phyloP scores from a whole-genome alignment of 2,797 vertebrate genomes.

The Myotis planiceps region DNA sequence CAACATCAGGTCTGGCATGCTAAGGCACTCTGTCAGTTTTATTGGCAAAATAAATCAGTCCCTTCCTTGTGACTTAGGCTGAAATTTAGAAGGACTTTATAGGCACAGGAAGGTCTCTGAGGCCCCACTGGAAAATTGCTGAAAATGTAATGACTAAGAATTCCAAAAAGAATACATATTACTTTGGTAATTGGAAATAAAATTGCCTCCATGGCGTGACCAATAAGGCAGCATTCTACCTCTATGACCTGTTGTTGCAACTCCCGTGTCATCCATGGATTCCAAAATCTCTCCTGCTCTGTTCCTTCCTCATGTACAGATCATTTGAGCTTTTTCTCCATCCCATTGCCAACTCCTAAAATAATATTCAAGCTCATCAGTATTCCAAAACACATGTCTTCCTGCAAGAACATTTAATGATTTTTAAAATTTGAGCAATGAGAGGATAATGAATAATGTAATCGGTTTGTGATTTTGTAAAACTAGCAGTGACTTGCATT shows the following conservation, averaged over 20 bases:
- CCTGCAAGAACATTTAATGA: background rate
- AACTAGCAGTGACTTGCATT: background rate
- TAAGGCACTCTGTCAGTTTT: background rate
- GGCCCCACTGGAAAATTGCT: background rate
- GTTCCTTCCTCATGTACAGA: background rate
- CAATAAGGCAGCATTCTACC: fast-evolving
- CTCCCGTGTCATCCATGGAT: background rate
- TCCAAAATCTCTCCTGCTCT: background rate
- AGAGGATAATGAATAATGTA: slow-evolving; percentile 1
- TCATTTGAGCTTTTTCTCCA: background rate
- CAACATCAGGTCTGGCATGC: background rate
- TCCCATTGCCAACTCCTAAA: background rate
- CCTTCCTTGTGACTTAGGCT: background rate
- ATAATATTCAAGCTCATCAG: background rate
- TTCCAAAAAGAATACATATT: background rate
- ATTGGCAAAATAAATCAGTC: background rate
- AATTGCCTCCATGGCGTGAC: background rate
- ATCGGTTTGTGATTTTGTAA: background rate
- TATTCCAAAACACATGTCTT: background rate
- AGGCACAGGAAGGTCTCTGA: background rate
- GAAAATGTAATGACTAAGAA: background rate
- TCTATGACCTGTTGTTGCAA: background rate
- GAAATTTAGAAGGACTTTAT: background rate
- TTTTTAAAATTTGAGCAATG: slow-evolving; percentile 9
- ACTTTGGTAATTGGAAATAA: background rate